Conservation (phyloP, 2,113 vertebrate species). For the Pongo abelii region DNA sequence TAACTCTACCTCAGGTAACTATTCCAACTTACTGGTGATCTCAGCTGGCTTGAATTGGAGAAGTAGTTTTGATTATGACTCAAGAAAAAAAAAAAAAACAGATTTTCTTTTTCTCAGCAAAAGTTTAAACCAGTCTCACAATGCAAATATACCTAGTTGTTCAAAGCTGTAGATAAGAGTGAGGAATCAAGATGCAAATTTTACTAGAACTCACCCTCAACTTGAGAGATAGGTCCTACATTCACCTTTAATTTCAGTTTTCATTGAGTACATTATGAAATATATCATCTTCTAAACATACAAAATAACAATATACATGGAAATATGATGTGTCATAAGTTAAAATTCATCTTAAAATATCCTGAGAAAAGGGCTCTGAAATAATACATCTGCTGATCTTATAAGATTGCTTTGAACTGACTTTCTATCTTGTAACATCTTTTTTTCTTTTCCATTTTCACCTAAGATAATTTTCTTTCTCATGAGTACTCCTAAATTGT, state of each 20-base stretch:
- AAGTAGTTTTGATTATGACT: background rate
- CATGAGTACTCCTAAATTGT: background rate
- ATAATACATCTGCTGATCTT: background rate
- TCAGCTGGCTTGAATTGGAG: no score
- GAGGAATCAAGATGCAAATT: background rate
- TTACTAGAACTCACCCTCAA: background rate
- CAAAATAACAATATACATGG: background rate
- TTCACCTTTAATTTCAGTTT: background rate
- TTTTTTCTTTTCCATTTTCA: background rate
- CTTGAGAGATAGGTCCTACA: background rate
- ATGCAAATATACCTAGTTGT: background rate
- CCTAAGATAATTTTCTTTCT: background rate
- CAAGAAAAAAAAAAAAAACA: background rate
- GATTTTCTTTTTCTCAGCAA: background rate
- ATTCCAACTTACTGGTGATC: no score
- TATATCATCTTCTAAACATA: background rate
- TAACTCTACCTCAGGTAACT: background rate
- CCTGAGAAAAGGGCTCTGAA: background rate
- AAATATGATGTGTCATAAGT: background rate
- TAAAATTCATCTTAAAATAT: background rate
- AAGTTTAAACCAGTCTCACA: background rate
- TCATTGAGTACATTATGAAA: background rate
- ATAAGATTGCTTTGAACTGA: background rate
- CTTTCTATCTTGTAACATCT: background rate
- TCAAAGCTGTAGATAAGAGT: background rate